These are phyloP conservation scores for Lipotes vexillifer DNA, from an alignment of 2,113 vertebrate genomes.

Conservation along the genomic window DNA sequence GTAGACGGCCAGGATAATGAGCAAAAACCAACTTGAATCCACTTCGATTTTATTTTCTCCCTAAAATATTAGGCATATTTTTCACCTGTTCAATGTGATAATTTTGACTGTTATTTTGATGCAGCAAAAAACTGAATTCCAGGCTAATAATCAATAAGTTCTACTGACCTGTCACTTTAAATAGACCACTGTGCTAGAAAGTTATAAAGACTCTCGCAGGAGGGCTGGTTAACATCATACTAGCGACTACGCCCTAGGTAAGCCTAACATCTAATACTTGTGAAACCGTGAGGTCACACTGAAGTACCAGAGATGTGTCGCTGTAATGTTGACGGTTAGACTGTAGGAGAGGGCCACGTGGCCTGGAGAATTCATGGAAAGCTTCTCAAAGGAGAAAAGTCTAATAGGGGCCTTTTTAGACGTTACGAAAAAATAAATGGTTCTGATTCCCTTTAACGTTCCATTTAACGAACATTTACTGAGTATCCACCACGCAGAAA, in stretches of 20 bases:
- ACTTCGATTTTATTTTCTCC: not conserved
- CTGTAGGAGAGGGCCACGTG: accelerated
- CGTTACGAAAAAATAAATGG: not conserved
- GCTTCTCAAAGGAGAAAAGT: not conserved
- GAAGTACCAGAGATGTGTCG: not conserved
- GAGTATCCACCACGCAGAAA: not conserved
- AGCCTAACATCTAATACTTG: not conserved
- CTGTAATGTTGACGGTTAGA: accelerated
- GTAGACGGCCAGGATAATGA: not conserved
- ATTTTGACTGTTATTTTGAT: not conserved
- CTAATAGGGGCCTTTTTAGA: accelerated
- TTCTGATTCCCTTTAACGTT: not conserved
- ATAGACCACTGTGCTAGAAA: not conserved
- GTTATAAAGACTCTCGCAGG: not conserved
- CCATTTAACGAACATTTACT: not conserved
- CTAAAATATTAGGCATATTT: not conserved
- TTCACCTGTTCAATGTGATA: not conserved
- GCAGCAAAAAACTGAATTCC: not conserved
- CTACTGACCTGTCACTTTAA: not conserved
- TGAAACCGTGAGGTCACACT: not conserved
- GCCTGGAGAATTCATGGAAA: not conserved
- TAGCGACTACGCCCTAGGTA: not conserved
- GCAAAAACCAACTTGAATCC: not conserved
- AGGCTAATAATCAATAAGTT: not conserved
- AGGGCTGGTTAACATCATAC: not conserved